These are phyloP conservation scores for Ranitomeya imitator DNA, from an alignment of 2,113 vertebrate species.

Conservation along the genomic window DNA sequence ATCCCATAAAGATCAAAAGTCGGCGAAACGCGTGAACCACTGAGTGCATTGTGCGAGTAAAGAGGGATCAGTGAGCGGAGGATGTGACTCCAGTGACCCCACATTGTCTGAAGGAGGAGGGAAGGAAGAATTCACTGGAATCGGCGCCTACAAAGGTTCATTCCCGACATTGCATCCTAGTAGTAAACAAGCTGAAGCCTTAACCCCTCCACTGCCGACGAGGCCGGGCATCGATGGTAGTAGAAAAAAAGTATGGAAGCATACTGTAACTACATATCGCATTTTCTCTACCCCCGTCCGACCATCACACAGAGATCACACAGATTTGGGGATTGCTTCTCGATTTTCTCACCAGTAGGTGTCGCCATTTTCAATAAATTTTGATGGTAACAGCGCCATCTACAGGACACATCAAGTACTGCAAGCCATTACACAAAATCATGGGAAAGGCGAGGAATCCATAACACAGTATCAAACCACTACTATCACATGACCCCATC, in stretches of 20 bases:
- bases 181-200: not conserved
- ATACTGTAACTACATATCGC: no score
- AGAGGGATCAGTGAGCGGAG: not conserved
- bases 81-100: conserved; percentile 28
- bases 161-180: not conserved
- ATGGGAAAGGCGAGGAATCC: not conserved
- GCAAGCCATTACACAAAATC: not conserved
- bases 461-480: no score
- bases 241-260: not conserved
- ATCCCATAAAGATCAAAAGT: no score
- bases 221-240: not conserved
- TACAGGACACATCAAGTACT: not conserved
- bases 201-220: not conserved
- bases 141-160: not conserved
- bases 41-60: not conserved
- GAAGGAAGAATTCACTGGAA: conserved; percentile 21
- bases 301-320: no score
- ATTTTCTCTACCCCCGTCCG: no score
- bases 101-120: conserved; percentile 37
- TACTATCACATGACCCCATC: no score
- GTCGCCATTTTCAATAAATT: not conserved
- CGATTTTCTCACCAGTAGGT: not conserved
- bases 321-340: no score
- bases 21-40: not conserved
- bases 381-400: not conserved